A percentile compares a stretch with the other conserved stretches of the same genome.
Evolutionary conservation across 2,797 vertebrate species (phyloP).

Genomic region (Aphelocoma californica): DNA sequence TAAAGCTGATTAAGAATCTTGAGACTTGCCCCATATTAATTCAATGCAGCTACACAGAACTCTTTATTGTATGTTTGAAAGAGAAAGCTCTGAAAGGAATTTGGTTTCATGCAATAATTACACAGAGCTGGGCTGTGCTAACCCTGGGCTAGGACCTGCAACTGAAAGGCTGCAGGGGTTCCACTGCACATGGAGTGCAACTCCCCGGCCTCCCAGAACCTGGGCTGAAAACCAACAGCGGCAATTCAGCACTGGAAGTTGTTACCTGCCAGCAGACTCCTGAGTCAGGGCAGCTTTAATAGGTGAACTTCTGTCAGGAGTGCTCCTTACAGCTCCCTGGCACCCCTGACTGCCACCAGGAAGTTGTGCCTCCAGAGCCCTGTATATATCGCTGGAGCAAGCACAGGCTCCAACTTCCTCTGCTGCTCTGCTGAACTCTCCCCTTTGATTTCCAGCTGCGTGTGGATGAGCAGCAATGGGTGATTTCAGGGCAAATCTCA

Average conservation of each 20-base stretch:
- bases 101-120: neutral
- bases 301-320: neutral
- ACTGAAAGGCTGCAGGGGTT: neutral
- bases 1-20: slow-evolving; percentile 45
- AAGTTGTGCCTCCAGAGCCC: neutral
- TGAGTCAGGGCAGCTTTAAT: neutral
- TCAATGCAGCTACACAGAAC: neutral
- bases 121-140: neutral
- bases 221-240: neutral
- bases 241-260: neutral
- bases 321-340: neutral
- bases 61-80: slow-evolving; percentile 4
- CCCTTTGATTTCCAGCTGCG: neutral
- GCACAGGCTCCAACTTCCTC: neutral
- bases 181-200: rapidly evolving
- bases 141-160: neutral
- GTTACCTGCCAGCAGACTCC: neutral
- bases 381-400: neutral
- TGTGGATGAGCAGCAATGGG: neutral
- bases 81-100: neutral
- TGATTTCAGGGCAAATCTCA: neutral
- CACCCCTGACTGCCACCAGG: neutral
- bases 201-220: neutral
- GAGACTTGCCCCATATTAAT: slow-evolving; percentile 23
- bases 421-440: neutral